Evolutionary conservation across 2,888 invertebrate genomes (phyloP), one percentile per base, ranked within the genome.

Genomic region (Xanthia icteritia): DNA sequence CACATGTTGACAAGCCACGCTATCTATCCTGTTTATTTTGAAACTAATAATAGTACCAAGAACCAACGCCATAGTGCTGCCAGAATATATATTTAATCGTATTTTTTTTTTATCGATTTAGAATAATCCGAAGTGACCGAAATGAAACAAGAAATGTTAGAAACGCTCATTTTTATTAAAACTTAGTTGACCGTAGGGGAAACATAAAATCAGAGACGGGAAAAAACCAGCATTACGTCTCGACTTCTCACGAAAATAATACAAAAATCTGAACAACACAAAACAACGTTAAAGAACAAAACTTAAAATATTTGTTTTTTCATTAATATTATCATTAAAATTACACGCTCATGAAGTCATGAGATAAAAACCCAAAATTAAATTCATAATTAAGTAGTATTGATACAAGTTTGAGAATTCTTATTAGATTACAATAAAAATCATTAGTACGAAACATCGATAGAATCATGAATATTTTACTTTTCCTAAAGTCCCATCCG

Each of bases 91-190:
- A 20, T 1, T 3, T 60, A 27, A 8, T n/a, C 45, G 2, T 31
- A 54, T 8, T 54, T 58, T 39, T 31, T 31, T 31, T 31, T 31
- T 31, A 31, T 31, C 31, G 1, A 31, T 31, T 4, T 42, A 20
- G 17, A 23, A 39, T 5, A 39, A 36, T 27, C 36, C n/a, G 48
- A 48, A 54, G 27, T 42, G 8, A 56, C 20, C 31, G 39, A 72
- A 79, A 77, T 76, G 0, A 83, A 75, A 83, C 77, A 64, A 78
- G 1, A 17, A 48, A 39, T 81, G 27, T 83, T 72, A 83, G 60
- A 77, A 83, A 83, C 20, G 27, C 54, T 68, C 66, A 58, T 58
- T 75, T 86, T 87, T 79, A 85, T 81, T 87, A 23, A 81, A 86
- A 79, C 66, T 71, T 54, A 76, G 23, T 68, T 71, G n/a, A 76